Percentiles rank a stretch among this genome's conserved stretches.
These are phyloP conservation scores for Oreochromis niloticus DNA, from an alignment of 2,113 vertebrate genomes.

Conservation along the genomic window DNA sequence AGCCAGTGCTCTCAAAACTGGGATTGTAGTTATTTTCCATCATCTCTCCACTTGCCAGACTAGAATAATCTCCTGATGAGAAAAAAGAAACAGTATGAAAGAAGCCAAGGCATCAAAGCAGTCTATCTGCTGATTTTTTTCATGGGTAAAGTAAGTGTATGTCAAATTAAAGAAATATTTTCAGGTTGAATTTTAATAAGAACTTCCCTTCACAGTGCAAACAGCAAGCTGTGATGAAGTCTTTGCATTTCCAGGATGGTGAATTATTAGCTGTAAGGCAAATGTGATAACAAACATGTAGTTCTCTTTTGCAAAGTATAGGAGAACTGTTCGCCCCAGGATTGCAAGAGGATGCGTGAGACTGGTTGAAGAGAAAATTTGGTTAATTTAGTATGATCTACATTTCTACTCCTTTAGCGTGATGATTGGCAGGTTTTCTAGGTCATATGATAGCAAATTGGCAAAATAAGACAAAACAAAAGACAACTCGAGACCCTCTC, in stretches of 20 bases:
- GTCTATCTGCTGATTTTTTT: conserved; percentile 19
- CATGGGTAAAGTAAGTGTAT: background rate
- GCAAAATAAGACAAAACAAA: background rate
- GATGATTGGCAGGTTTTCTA: background rate
- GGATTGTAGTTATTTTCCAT: conserved; percentile 64
- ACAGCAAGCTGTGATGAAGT: background rate
- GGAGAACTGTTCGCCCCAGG: conserved; percentile 2
- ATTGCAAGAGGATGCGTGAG: background rate
- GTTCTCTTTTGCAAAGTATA: conserved; percentile 24
- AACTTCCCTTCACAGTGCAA: background rate
- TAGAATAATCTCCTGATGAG: conserved; percentile 55
- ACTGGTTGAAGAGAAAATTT: background rate
- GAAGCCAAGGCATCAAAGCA: conserved; percentile 48
- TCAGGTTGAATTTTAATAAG: conserved; percentile 5
- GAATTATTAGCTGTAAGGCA: conserved; percentile 29
- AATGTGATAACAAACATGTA: conserved; percentile 53
- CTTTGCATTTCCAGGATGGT: background rate
- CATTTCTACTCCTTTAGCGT: background rate
- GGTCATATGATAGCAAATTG: background rate
- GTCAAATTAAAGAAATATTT: conserved; percentile 5
- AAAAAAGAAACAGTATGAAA: conserved; percentile 34
- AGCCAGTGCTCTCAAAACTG: conserved; percentile 44
- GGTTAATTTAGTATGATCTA: background rate
- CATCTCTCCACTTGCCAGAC: conserved; percentile 38
- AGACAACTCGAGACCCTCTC: background rate